A percentile compares a stretch with the other conserved stretches of the same genome.
Evolutionary conservation across 2,797 vertebrate genomes (phyloP).

Genomic region (Phylloscopus collybita): DNA sequence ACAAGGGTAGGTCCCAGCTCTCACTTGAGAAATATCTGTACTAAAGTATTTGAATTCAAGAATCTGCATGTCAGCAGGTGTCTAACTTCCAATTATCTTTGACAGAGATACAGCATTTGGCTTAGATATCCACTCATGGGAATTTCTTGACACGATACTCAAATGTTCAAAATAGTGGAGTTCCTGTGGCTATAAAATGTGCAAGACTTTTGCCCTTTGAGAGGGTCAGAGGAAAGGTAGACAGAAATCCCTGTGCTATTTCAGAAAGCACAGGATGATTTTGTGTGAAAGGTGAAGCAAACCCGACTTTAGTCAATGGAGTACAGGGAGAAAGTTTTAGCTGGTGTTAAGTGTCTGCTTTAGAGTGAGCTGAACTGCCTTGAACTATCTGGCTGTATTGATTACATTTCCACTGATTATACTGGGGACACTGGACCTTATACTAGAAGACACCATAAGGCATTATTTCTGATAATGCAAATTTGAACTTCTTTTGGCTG

Average conservation of each 20-base stretch:
- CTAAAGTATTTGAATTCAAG: not conserved
- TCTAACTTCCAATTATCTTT: not conserved
- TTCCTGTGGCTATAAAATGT: not conserved
- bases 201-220: not conserved
- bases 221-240: not conserved
- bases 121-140: not conserved
- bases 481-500: not conserved
- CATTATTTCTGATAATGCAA: not conserved
- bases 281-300: not conserved
- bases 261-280: not conserved
- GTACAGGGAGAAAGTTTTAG: not conserved
- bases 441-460: not conserved
- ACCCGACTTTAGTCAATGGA: not conserved
- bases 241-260: not conserved
- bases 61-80: not conserved
- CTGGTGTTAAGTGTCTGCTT: not conserved
- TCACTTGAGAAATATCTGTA: not conserved
- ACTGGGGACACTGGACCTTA: not conserved
- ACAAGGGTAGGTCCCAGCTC: not conserved
- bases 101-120: not conserved
- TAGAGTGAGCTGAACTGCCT: not conserved
- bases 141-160: not conserved
- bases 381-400: not conserved
- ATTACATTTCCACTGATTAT: not conserved
- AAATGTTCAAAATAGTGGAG: not conserved